Evolutionary conservation across 2,797 vertebrate species (phyloP), one percentile per base, ranked within the genome.

Genomic region (Brachyrhaphis roseni): DNA sequence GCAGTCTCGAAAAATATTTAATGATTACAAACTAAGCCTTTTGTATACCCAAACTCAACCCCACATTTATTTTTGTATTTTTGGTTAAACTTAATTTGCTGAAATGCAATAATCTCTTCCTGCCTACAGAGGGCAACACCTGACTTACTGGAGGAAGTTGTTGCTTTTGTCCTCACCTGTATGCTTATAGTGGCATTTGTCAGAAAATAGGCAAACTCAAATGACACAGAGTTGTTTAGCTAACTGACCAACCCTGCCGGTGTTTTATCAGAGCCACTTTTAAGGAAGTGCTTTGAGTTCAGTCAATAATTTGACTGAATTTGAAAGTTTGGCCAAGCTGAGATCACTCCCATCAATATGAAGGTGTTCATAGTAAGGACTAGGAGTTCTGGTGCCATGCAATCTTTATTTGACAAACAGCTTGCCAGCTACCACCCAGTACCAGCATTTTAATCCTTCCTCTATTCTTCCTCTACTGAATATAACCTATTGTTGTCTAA

Each of bases 401-500:
- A 91, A 92, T 90, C 90, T 91, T 84, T 90, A 86, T 80, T 85
- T 89, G 87, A 79, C 41, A 77, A 79, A 80, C n/a, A 8, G n/a
- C 77, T 76, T 81, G 70, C 13, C 78, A 64, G 75, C 53, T 71
- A 55, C 20, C 11, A 41, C 47, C 36, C 53, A 20, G 7, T 70
- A 76, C 85, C 83, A 66, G 47, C 64, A 78, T 79, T 76, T 80
- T 76, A 80, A 75, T 53, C 10, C 51, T 68, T 36, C 51, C 64
- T 41, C 13, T 89, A 77, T 85, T 86, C 74, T 80, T 77, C 82
- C 84, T 78, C 66, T 59, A 3, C 51, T 74, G 51, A 84, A 77
- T 82, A 71, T 70, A 68, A 77, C 59, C 75, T 74, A 66, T 84
- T 89, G 80, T 83, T 84, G 49, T 86, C 84, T 85, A 45, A 82